Base-by-base conservation (phyloP, 2,797 vertebrate genomes). In the Linurgus olivaceus region DNA sequence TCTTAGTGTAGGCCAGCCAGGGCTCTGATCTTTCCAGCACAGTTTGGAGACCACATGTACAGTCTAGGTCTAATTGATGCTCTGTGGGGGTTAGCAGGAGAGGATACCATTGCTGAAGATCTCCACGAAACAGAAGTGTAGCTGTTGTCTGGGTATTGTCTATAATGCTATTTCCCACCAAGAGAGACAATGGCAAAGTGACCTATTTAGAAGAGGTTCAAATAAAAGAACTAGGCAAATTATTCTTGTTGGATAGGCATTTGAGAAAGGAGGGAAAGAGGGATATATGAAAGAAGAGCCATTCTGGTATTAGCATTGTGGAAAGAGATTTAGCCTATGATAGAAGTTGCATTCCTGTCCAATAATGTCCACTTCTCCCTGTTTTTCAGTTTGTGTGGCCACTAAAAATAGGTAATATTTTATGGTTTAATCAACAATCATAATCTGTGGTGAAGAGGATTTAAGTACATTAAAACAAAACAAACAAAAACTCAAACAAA, bases 341-440 rank as follows among this genome's bases (percentile, higher is more conserved):
- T 0, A 68, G n/a, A 57, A 1, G 0, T 55, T 55, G 57, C 2
- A 5, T 13, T 86, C 35, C 16, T 37, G 17, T 38, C 31, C 2
- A 10, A 42, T 88, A 47, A 52, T 25, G 50, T 75, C 38, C 4
- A 38, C 2, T 38, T 62, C 35, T 57, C 58, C 18, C 10, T 33
- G 10, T 3, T 52, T 66, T 52, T 33, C 8, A 45, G 35, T 57
- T 92, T 70, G 8, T 10, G 3, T 12, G 19, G 17, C 40, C 68
- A 58, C 18, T 63, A 74, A 24, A 77, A 52, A 28, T 10, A 37
- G 3, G 6, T 10, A 37, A 3, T 47, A 44, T 54, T 71, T 71
- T 42, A 67, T 29, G 6, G 14, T n/a, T 91, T 59, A 59, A 57
- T 42, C 29, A 50, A 37, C 61, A 82, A 40, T 18, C 33, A 47